A percentile compares a stretch with the other conserved stretches of the same genome.
Conservation (phyloP, 2,888 invertebrate species). For the Campoplex capitator region DNA sequence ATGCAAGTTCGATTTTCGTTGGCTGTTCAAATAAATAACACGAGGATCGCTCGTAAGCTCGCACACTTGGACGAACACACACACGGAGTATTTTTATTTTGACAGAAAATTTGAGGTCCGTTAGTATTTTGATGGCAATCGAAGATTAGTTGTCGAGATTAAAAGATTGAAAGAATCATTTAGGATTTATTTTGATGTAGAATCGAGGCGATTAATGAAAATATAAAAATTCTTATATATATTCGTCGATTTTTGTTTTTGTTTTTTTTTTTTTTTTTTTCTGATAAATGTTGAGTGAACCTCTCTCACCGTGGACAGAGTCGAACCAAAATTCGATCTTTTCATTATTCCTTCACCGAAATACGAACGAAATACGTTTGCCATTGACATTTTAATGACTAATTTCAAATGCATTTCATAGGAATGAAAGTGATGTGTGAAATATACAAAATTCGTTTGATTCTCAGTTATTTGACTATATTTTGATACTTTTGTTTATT, state of each 20-base stretch:
- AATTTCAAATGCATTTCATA: slow-evolving; percentile 70
- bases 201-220: not conserved
- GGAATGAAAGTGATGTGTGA: slow-evolving; percentile 20
- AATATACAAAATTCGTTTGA: not conserved
- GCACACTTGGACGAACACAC: not conserved
- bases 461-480: not conserved
- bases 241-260: too few species aligned
- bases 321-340: slow-evolving; percentile 79
- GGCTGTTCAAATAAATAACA: not conserved
- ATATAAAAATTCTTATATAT: not conserved
- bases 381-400: slow-evolving; percentile 78
- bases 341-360: slow-evolving; percentile 75
- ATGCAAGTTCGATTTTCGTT: not conserved
- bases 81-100: not conserved
- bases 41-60: not conserved
- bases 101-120: not conserved
- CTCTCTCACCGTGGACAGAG: slow-evolving; percentile 79
- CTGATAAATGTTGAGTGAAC: not conserved
- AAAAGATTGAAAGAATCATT: too few species aligned
- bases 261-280: not conserved
- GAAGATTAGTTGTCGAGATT: too few species aligned
- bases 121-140: not conserved
- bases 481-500: not conserved
- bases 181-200: too few species aligned
- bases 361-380: slow-evolving; percentile 79